Percentiles rank a stretch among this genome's conserved stretches.
phyloP scores from a whole-genome alignment of 1,140 invertebrate species.

The Sycobia sp. region DNA sequence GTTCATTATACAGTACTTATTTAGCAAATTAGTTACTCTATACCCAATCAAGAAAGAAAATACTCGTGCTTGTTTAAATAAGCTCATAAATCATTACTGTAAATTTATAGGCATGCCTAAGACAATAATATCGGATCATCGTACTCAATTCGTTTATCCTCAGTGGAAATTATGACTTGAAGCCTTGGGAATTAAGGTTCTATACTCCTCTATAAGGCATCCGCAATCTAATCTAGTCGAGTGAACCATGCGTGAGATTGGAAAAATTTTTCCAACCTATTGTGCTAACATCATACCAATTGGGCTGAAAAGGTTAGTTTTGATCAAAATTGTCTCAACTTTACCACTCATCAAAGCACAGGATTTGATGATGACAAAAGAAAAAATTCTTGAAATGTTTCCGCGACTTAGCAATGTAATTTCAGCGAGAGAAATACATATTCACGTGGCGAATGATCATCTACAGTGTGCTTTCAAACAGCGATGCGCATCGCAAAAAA shows the following conservation, averaged over 20 bases:
- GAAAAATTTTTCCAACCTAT: constrained; percentile 23
- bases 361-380: not conserved
- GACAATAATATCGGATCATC: not conserved
- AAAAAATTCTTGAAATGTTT: not conserved
- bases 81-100: not conserved
- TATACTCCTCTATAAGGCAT: constrained; percentile 44
- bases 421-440: not conserved
- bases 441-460: not conserved
- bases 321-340: constrained; percentile 2
- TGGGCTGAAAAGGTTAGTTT: not conserved
- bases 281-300: constrained; percentile 20
- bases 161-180: constrained; percentile 18
- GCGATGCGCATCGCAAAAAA: not conserved
- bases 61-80: not conserved
- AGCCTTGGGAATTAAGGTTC: not conserved
- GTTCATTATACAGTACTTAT: constrained; percentile 6
- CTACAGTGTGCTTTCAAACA: not conserved
- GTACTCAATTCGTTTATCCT: constrained; percentile 41
- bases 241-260: constrained; percentile 46
- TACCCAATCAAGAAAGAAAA: constrained; percentile 16
- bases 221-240: constrained; percentile 51
- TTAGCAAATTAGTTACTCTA: constrained; percentile 8
- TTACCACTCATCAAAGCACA: not conserved
- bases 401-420: not conserved
- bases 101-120: not conserved